Percentiles rank a stretch among this genome's conserved stretches.
Evolutionary conservation across 2,797 vertebrate genomes (phyloP).

Genomic region (Calcarius lapponicus): DNA sequence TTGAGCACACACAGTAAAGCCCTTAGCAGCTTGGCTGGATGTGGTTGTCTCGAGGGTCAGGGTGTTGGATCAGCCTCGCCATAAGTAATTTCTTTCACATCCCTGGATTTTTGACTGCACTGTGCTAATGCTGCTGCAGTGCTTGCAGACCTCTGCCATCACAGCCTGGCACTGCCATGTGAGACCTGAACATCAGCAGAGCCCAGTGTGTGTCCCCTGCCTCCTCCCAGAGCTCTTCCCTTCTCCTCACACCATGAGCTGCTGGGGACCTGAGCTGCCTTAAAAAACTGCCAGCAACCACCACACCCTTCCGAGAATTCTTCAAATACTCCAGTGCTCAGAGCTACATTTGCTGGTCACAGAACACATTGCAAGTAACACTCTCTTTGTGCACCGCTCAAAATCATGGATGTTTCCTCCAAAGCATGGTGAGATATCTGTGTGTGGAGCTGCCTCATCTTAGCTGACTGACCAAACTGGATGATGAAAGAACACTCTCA

Average conservation of each 20-base stretch:
- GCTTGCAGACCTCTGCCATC: neutral
- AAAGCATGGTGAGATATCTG: neutral
- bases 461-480: neutral
- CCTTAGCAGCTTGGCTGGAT: neutral
- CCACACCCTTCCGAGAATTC: fast-evolving
- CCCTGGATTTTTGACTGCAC: neutral
- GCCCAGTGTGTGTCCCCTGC: neutral
- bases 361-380: neutral
- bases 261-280: neutral
- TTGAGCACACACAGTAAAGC: neutral
- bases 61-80: neutral
- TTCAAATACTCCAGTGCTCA: neutral
- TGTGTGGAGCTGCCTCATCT: neutral
- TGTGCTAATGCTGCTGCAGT: neutral
- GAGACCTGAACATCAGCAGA: neutral
- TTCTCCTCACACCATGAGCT: neutral
- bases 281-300: neutral
- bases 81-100: neutral
- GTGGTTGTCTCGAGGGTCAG: neutral
- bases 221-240: neutral
- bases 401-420: neutral
- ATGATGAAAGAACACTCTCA: neutral
- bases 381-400: neutral
- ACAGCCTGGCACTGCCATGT: neutral
- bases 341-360: neutral